Evolutionary conservation across 2,113 vertebrate species (phyloP), one percentile per base, ranked within the genome.

Genomic region (Eptesicus fuscus): DNA sequence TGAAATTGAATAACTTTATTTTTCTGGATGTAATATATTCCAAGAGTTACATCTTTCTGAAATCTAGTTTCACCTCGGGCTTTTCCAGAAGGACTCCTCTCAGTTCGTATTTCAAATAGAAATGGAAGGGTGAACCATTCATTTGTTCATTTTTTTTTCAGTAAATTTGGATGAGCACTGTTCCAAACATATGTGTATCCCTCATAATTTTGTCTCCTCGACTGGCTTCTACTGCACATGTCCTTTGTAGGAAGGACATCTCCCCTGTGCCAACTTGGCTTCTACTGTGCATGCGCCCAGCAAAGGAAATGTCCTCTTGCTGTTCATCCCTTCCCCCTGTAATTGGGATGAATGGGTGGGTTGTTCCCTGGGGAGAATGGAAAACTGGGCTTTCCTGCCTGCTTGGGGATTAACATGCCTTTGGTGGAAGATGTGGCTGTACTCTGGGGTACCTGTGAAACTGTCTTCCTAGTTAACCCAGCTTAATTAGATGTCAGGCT

Each of bases 21-120:
- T 96, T 32, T 89, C 69, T 83, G 69, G 23, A 80, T 86, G 17
- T 77, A 88, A 80, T 86, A 22, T 77, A 88, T 76, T 95, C 25
- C 14, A 69, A 78, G 35, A 63, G 22, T 63, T 87, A 49, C 47
- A 83, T 30, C 69, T 92, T 84, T 47, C 22, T 83, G 65, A 95
- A 78, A 70, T 56, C 1, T 70, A 56, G 37, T 56, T 9, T 18
- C 22, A 85, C 32, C 16, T 85, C 22, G 20, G 1, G 20, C 30
- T 73, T 89, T 83, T 73, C 17, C 35, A 42, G 20, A 1, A 78
- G 53, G 13, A 61, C 1, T 47, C 23, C 5, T 71, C 18, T 69
- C 7, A 30, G 9, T 40, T 49, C 2, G 47, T 7, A 86, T 77
- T 88, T 93, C 23, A 32, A 2, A 40, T 61, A n/a, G 14, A 86